Percentiles rank a stretch among this genome's conserved stretches.
These are phyloP conservation scores for Microctonus aethiopoides DNA, from an alignment of 2,888 invertebrate genomes.

Conservation along the genomic window DNA sequence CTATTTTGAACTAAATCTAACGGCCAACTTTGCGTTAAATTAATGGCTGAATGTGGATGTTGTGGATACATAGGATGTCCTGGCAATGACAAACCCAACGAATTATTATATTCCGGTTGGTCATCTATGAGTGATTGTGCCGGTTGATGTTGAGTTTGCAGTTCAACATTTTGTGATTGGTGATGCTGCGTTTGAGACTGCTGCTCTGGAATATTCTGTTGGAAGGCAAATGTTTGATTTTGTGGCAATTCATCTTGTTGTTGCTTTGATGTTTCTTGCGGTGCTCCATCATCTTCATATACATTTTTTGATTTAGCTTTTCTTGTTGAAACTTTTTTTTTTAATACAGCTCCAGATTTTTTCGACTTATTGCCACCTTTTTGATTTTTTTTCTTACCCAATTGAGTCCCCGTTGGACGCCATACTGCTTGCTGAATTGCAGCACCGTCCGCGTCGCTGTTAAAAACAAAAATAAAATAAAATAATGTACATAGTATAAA, in stretches of 20 bases:
- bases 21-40: slow-evolving; percentile 61
- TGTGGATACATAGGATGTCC: slow-evolving; percentile 54
- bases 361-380: slow-evolving; percentile 47
- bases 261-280: slow-evolving; percentile 39
- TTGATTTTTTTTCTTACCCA: slow-evolving; percentile 59
- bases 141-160: slow-evolving; percentile 15
- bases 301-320: slow-evolving; percentile 48
- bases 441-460: slow-evolving; percentile 52
- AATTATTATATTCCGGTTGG: slow-evolving; percentile 50
- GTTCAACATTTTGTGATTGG: slow-evolving; percentile 12
- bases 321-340: slow-evolving; percentile 47
- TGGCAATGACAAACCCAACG: slow-evolving; percentile 48
- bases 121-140: slow-evolving; percentile 36
- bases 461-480: slow-evolving; percentile 17
- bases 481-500: too few relatives aligned
- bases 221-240: slow-evolving; percentile 41
- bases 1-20: slow-evolving; percentile 61
- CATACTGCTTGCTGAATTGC: slow-evolving; percentile 64
- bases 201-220: slow-evolving; percentile 43
- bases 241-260: slow-evolving; percentile 37
- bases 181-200: slow-evolving; percentile 42
- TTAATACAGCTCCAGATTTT: slow-evolving; percentile 28
- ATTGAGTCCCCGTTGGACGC: slow-evolving; percentile 63
- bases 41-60: slow-evolving; percentile 54
- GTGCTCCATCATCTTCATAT: slow-evolving; percentile 45